Percentiles rank a stretch among this genome's conserved stretches.
phyloP scores from a whole-genome alignment of 2,113 vertebrate species.

The Pygoscelis adeliae region DNA sequence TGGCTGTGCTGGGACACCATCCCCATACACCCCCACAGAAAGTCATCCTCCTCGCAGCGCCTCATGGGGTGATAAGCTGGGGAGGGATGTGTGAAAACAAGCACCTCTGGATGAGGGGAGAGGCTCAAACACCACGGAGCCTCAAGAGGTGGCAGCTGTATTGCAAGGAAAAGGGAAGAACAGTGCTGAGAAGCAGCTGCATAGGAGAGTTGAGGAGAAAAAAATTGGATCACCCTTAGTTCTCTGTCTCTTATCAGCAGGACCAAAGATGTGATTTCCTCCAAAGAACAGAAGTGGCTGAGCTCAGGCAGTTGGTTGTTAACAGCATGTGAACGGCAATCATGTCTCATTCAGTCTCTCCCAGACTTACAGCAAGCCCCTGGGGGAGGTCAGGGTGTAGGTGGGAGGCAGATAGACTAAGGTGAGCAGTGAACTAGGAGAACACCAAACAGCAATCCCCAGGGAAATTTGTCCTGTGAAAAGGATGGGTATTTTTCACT shows the following conservation, averaged over 20 bases:
- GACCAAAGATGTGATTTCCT: neutral
- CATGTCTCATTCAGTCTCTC: neutral
- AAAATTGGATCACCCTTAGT: neutral
- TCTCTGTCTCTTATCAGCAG: neutral
- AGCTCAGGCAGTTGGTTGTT: neutral
- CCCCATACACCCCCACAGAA: neutral
- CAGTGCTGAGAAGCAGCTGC: neutral
- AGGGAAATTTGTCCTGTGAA: neutral
- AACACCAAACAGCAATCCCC: neutral
- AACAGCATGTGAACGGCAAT: neutral
- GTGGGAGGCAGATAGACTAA: neutral
- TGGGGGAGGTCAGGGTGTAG: neutral
- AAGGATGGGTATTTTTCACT: neutral
- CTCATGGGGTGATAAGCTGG: neutral
- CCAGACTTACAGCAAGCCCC: neutral
- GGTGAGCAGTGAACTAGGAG: neutral
- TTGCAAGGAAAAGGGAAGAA: neutral
- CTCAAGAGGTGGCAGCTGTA: neutral
- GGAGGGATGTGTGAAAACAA: neutral
- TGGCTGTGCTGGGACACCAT: neutral
- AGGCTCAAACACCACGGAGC: neutral
- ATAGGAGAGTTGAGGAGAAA: neutral
- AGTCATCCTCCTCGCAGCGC: neutral
- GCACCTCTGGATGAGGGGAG: neutral
- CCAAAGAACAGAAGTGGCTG: neutral